Base-by-base conservation (phyloP, 2,888 invertebrate genomes). In the Dendrolimus houi region DNA sequence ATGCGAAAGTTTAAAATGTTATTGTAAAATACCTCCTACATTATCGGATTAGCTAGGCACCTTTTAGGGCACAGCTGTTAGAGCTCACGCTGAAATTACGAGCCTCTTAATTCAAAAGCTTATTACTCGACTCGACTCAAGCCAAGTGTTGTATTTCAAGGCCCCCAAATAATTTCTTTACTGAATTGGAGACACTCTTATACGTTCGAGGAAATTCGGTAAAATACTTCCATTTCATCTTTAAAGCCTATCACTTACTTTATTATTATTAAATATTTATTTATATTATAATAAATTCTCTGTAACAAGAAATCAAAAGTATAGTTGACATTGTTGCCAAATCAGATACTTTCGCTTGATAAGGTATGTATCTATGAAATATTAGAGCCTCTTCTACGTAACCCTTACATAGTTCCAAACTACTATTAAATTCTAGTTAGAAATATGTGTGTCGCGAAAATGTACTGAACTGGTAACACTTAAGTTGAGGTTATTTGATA, bases 21-120 rank as follows among this genome's bases (percentile, higher is more conserved):
- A 71, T 71, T 69, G 62, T 64, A 58, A 63, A 62, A 63, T 59
- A 67, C 64, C 69, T 65, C 65, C 62, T 71, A 75, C 75, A 77
- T 82, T 80, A 79, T 74, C 75, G 77, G 77, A 77, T 83, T 82
- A 81, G 71, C 66, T 70, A 64, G 66, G 66, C 70, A 71, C 75
- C 77, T 78, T 77, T 80, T 75, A 79, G 74, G 71, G 66, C 76
- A 68, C 80, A 81, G 76, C 75, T 81, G 79, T 68, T 71, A 65
- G 64, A 65, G 61, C 62, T 66, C 72, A 70, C 70, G 71, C 14
- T 53, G 53, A 53, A 53, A 58, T 55, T 55, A 53, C 14, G 55
- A 52, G 52, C 47, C 58, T 55, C 41, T 55, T 55, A 55, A 55
- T 55, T 58, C 42, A 52, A 55, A 29, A 52, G 55, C 52, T 55